Conservation (phyloP, 2,797 vertebrate genomes). For the Platyrinchus mystaceus region DNA sequence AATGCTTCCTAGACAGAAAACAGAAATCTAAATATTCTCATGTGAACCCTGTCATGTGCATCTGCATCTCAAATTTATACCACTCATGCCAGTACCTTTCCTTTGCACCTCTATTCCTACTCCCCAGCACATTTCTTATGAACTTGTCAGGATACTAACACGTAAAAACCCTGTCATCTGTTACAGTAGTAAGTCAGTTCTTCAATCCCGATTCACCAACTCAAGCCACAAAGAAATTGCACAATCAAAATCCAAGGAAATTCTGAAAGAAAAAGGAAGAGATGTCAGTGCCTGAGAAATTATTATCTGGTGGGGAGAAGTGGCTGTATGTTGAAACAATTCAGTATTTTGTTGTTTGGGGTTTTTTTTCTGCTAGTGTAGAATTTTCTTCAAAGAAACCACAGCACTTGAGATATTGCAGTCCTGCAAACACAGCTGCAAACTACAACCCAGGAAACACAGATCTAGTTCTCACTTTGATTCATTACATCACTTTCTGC, state of each 20-base stretch:
- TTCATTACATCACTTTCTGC: not conserved
- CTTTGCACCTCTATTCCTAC: not conserved
- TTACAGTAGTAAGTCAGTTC: not conserved
- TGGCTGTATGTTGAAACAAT: not conserved
- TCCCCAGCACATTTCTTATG: not conserved
- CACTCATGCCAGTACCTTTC: not conserved
- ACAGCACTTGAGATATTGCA: not conserved
- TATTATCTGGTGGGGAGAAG: not conserved
- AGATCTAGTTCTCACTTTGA: not conserved
- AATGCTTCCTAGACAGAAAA: not conserved
- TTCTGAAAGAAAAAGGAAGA: not conserved
- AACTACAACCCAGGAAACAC: not conserved
- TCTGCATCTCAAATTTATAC: not conserved
- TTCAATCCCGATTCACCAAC: not conserved
- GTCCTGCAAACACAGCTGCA: not conserved
- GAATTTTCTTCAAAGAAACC: not conserved
- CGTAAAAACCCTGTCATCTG: not conserved
- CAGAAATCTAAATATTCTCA: not conserved
- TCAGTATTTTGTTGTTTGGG: not conserved
- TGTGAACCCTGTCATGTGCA: not conserved
- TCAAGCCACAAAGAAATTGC: not conserved
- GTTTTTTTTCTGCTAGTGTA: not conserved
- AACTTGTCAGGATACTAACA: not conserved
- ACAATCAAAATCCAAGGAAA: not conserved
- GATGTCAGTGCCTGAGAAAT: not conserved